phyloP scores from a whole-genome alignment of 2,888 invertebrate genomes.

The Hermodice carunculata region DNA sequence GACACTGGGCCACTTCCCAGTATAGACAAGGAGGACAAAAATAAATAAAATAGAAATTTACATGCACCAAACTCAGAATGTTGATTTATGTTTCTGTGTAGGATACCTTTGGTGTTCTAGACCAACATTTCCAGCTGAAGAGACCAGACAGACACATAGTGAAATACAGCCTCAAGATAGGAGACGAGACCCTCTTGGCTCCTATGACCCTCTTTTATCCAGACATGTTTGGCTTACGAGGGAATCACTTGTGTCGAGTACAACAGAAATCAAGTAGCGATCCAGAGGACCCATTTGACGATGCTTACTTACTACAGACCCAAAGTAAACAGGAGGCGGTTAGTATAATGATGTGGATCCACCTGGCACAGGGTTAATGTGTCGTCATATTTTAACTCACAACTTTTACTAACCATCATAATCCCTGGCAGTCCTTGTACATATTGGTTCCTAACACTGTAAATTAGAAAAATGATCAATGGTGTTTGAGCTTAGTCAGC shows the following conservation, averaged over 20 bases:
- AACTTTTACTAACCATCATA: too few species aligned
- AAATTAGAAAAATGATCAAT: too few species aligned
- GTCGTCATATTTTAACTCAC: background rate
- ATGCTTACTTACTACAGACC: conserved; percentile 90
- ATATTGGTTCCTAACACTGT: too few species aligned
- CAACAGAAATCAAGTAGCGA: conserved; percentile 79
- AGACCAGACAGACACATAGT: conserved; percentile 58
- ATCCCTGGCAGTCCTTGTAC: too few species aligned
- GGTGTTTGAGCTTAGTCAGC: too few species aligned
- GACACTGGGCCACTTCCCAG: too few species aligned
- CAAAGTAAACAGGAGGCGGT: conserved; percentile 51
- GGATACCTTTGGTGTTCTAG: conserved; percentile 88
- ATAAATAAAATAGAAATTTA: too few species aligned
- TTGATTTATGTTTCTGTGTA: conserved; percentile 46
- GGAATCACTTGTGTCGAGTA: conserved; percentile 74
- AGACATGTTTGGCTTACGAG: conserved; percentile 79
- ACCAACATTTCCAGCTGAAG: conserved; percentile 64
- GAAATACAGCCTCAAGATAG: conserved; percentile 76
- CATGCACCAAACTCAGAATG: background rate
- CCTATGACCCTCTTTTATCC: conserved; percentile 89
- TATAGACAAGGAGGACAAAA: too few species aligned
- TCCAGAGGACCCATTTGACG: conserved; percentile 94
- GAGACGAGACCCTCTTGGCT: conserved; percentile 93
- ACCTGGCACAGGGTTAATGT: too few species aligned
- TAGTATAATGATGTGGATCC: too few species aligned